These are phyloP conservation scores for Diphyllodes magnificus DNA, from an alignment of 2,113 vertebrate genomes.

Conservation along the genomic window DNA sequence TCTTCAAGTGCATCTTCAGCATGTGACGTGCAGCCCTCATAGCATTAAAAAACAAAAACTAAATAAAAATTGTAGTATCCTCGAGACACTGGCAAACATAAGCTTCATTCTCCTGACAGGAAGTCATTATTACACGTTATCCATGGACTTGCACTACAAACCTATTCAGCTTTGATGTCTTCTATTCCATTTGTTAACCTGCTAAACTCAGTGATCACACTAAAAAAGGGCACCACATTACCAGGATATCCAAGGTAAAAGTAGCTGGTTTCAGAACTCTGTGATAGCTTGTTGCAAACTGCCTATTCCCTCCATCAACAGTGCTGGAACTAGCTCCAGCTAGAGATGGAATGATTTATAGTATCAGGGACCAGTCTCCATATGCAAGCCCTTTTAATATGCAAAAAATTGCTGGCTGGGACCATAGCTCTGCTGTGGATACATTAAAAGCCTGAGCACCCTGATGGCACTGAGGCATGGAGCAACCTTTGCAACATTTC, in stretches of 20 bases:
- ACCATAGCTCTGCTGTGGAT: background rate
- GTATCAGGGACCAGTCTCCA: background rate
- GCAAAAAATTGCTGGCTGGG: background rate
- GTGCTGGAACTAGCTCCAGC: background rate
- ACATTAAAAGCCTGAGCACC: background rate
- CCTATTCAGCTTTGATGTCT: background rate
- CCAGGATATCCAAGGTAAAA: background rate
- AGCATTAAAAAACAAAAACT: background rate
- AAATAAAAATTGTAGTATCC: background rate
- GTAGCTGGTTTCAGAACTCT: background rate
- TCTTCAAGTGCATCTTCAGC: background rate
- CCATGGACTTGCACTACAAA: background rate
- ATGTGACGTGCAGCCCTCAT: fast-evolving
- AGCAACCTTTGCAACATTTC: background rate
- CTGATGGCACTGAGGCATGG: background rate
- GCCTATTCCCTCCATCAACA: background rate
- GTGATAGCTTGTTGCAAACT: background rate
- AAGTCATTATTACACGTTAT: background rate
- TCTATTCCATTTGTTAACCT: background rate
- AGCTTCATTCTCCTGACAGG: background rate
- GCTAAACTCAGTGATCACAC: background rate
- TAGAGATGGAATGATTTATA: background rate
- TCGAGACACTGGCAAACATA: background rate
- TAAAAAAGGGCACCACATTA: background rate
- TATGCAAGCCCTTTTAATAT: background rate